A percentile compares a stretch with the other conserved stretches of the same genome.
Evolutionary conservation across 1,140 invertebrate genomes (phyloP).

Genomic region (Popillia japonica): DNA sequence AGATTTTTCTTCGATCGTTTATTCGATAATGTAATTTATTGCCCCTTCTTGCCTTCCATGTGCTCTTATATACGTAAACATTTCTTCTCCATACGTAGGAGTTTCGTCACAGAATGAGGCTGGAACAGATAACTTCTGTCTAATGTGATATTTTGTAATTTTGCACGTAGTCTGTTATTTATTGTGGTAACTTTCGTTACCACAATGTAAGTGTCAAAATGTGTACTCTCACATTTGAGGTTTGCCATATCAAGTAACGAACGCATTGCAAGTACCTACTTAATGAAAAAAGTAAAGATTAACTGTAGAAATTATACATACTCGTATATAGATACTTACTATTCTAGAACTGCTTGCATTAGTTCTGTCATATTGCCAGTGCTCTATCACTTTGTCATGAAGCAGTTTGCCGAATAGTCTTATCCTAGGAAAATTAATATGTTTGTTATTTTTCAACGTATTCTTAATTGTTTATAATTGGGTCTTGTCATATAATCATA

Average conservation of each 20-base stretch:
- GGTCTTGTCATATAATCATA: too few species aligned
- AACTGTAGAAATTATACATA: background rate
- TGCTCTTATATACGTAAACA: slow-evolving; percentile 1
- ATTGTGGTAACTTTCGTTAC: background rate
- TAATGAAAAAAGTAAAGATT: background rate
- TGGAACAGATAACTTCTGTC: background rate
- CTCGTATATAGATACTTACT: too few species aligned
- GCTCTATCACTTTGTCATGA: too few species aligned
- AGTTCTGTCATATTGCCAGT: too few species aligned
- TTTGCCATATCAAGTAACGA: background rate
- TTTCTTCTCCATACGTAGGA: background rate
- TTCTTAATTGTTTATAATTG: too few species aligned
- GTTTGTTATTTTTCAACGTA: too few species aligned
- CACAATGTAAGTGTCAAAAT: background rate
- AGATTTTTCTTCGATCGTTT: slow-evolving; percentile 57
- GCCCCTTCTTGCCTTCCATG: slow-evolving; percentile 36
- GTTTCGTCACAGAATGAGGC: background rate
- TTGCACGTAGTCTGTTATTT: background rate
- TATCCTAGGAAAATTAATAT: too few species aligned
- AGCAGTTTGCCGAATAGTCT: too few species aligned
- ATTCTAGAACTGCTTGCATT: too few species aligned
- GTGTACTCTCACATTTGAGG: background rate
- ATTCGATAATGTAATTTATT: slow-evolving; percentile 55
- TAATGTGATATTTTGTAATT: background rate
- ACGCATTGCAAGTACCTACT: too few species aligned